phyloP scores from a whole-genome alignment of 2,888 invertebrate genomes.

The Venustoraphidia nigricollis region DNA sequence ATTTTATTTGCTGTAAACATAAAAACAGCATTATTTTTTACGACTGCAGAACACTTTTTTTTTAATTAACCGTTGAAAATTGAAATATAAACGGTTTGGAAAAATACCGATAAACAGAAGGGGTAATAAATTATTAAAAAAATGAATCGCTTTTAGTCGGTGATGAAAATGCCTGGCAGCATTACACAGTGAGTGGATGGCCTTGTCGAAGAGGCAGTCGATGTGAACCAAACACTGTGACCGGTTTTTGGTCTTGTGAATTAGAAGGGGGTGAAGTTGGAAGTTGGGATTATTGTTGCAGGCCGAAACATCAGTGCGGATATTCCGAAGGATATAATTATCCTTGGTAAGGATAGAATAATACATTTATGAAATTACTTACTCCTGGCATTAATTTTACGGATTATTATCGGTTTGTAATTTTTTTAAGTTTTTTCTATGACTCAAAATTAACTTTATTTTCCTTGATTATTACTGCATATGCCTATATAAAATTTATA shows the following conservation, averaged over 20 bases:
- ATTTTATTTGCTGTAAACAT: no score
- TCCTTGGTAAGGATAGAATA: slow-evolving; percentile 46
- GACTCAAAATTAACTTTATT: neutral
- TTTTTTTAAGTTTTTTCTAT: neutral
- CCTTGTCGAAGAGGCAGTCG: slow-evolving; percentile 51
- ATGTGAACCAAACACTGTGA: slow-evolving; percentile 57
- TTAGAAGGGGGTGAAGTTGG: slow-evolving; percentile 53
- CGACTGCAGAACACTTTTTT: no score
- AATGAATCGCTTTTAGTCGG: slow-evolving; percentile 21
- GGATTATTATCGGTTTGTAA: neutral
- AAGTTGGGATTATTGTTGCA: slow-evolving; percentile 77
- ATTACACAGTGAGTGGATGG: slow-evolving; percentile 68
- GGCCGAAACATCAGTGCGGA: slow-evolving; percentile 68
- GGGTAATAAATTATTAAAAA: neutral
- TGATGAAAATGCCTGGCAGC: slow-evolving; percentile 45
- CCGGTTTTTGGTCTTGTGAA: slow-evolving; percentile 75
- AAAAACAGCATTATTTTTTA: no score
- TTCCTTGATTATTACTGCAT: neutral
- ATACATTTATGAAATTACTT: neutral
- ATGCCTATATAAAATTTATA: no score
- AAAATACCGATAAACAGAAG: no score
- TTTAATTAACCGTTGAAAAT: no score
- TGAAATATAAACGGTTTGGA: no score
- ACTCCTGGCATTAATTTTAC: neutral
- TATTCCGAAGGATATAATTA: slow-evolving; percentile 68